Evolutionary conservation across 2,888 invertebrate species (phyloP).

Genomic region (Brenthis ino): DNA sequence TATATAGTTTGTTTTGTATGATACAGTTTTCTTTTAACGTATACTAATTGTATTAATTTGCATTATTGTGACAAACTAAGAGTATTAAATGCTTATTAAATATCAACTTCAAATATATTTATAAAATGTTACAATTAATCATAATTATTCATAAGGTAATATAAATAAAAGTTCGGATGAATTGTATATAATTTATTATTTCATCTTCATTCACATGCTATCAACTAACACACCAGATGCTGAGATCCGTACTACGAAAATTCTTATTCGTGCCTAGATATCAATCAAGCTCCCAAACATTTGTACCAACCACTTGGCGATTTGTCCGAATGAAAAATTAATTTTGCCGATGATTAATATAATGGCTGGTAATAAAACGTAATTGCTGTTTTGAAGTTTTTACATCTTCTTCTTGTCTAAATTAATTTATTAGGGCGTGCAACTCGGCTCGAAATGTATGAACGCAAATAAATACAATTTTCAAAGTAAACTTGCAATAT

Average conservation of each 20-base stretch:
- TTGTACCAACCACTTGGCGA: conserved; percentile 71
- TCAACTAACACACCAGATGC: conserved; percentile 46
- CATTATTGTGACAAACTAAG: too few relatives aligned
- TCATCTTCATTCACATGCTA: conserved; percentile 37
- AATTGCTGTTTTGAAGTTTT: conserved; percentile 81
- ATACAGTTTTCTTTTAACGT: too few relatives aligned
- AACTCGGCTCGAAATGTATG: conserved; percentile 34
- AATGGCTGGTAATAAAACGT: conserved; percentile 78
- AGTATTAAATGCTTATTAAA: too few relatives aligned
- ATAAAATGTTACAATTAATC: neutral
- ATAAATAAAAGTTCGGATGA: conserved; percentile 2
- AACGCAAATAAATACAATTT: conserved; percentile 31
- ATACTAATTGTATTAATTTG: too few relatives aligned
- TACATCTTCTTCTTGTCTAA: conserved; percentile 79
- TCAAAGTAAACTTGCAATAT: conserved; percentile 4
- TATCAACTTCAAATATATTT: too few relatives aligned
- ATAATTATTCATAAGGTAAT: conserved; percentile 3
- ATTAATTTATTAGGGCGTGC: conserved; percentile 69
- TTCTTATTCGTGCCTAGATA: conserved; percentile 60
- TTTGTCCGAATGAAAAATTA: conserved; percentile 82
- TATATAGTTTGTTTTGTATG: too few relatives aligned
- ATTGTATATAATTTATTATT: conserved; percentile 19
- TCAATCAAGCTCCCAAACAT: conserved; percentile 75
- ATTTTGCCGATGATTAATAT: conserved; percentile 81
- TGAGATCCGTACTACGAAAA: conserved; percentile 49